These are phyloP conservation scores for Napeogenes inachia DNA, from an alignment of 2,888 invertebrate species.

Conservation along the genomic window DNA sequence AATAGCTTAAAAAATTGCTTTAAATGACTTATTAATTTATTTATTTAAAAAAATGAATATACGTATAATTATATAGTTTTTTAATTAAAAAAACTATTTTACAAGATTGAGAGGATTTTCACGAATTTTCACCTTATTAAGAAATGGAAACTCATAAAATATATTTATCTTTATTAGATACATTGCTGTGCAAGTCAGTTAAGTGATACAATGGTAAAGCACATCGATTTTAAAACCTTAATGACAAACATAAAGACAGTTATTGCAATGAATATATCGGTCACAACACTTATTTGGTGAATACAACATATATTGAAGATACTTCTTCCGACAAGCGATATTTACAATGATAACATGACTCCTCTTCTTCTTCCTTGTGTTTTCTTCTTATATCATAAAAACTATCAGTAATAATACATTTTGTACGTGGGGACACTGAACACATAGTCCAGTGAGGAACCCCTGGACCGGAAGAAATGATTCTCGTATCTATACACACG, in stretches of 20 bases:
- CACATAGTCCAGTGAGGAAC: conserved; percentile 70
- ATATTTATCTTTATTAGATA: conserved; percentile 63
- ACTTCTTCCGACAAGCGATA: conserved; percentile 49
- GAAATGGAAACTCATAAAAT: conserved; percentile 56
- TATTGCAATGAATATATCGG: conserved; percentile 66
- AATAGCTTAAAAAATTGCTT: no score
- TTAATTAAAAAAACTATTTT: not conserved
- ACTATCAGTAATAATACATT: conserved; percentile 71
- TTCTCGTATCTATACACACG: conserved; percentile 76
- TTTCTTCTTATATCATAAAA: conserved; percentile 38
- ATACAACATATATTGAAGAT: conserved; percentile 49
- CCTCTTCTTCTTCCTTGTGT: conserved; percentile 31
- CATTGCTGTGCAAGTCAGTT: conserved; percentile 40
- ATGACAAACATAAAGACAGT: conserved; percentile 43
- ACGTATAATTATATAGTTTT: no score
- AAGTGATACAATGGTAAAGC: conserved; percentile 33
- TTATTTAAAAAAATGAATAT: no score
- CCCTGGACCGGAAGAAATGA: conserved; percentile 75
- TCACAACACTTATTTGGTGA: conserved; percentile 64
- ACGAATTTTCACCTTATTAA: not conserved
- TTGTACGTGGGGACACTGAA: conserved; percentile 74
- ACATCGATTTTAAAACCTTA: conserved; percentile 31
- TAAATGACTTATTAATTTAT: no score
- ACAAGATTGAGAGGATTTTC: not conserved
- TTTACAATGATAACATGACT: conserved; percentile 44